Percentiles rank a stretch among this genome's conserved stretches.
phyloP scores from a whole-genome alignment of 2,113 vertebrate genomes.

The Struthio camelus region DNA sequence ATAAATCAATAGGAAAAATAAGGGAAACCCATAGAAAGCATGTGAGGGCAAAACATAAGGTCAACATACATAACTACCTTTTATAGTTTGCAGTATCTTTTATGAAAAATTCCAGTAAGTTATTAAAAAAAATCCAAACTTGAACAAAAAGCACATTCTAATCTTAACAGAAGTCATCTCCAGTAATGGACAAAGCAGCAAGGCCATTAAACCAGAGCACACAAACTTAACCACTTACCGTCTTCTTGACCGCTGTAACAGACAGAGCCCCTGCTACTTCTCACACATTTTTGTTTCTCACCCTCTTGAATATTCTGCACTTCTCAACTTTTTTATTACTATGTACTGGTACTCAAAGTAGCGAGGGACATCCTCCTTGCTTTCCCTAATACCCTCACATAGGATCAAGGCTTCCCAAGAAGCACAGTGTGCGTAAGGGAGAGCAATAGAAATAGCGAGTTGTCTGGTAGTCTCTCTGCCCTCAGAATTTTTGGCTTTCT shows the following conservation, averaged over 20 bases:
- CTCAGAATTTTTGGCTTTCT: rapidly evolving
- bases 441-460: not conserved
- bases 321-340: not conserved
- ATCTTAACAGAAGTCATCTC: not conserved
- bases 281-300: not conserved
- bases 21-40: not conserved
- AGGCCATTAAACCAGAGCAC: not conserved
- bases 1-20: not conserved
- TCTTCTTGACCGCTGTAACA: not conserved
- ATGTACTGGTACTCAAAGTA: rapidly evolving
- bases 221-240: not conserved
- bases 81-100: not conserved
- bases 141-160: not conserved
- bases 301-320: not conserved
- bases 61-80: not conserved
- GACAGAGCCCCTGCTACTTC: not conserved
- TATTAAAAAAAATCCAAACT: not conserved
- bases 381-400: not conserved
- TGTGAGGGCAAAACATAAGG: not conserved
- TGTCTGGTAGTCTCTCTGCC: not conserved
- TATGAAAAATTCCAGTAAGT: not conserved
- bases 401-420: not conserved
- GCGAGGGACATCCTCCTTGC: not conserved
- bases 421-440: not conserved
- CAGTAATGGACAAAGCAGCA: not conserved